These are phyloP conservation scores for Melangyna quadrimaculata DNA, from an alignment of 2,888 invertebrate genomes.

Conservation along the genomic window DNA sequence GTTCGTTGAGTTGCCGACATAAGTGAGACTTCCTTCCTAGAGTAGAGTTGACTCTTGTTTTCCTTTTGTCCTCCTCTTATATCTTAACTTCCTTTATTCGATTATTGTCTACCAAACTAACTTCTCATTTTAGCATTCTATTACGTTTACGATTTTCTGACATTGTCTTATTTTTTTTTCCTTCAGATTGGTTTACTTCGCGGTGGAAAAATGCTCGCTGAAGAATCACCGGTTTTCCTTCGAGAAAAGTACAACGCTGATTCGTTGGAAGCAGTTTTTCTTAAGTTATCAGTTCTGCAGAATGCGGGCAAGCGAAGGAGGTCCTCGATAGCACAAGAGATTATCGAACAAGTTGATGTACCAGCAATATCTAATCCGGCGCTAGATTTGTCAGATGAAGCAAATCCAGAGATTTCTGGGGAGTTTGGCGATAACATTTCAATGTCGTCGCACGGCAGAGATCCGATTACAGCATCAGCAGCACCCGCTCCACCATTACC, in stretches of 20 bases:
- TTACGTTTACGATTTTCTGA: conserved; percentile 28
- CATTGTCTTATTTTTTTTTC: background rate
- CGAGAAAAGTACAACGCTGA: conserved; percentile 87
- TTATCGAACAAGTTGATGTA: conserved; percentile 86
- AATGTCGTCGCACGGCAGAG: conserved; percentile 87
- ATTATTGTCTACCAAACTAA: conserved; percentile 59
- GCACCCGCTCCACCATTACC: conserved; percentile 85
- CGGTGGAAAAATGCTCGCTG: conserved; percentile 91
- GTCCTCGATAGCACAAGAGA: conserved; percentile 90
- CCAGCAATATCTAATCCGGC: conserved; percentile 86
- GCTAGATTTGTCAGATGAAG: conserved; percentile 86
- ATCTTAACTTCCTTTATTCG: conserved; percentile 42
- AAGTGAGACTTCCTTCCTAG: conserved; percentile 57
- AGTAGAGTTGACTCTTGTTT: conserved; percentile 42
- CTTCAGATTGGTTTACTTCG: conserved; percentile 90
- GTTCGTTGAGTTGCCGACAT: conserved; percentile 69
- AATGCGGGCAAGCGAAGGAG: conserved; percentile 90
- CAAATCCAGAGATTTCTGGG: conserved; percentile 89
- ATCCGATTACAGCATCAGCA: conserved; percentile 84
- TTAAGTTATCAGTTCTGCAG: conserved; percentile 90
- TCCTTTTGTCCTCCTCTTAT: conserved; percentile 36
- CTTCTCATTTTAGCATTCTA: conserved; percentile 27
- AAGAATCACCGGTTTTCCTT: conserved; percentile 88
- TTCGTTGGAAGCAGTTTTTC: conserved; percentile 90
- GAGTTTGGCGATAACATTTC: conserved; percentile 94